Percentiles rank a stretch among this genome's conserved stretches.
These are phyloP conservation scores for Acholoe squamosa DNA, from an alignment of 2,888 invertebrate species.

Conservation along the genomic window DNA sequence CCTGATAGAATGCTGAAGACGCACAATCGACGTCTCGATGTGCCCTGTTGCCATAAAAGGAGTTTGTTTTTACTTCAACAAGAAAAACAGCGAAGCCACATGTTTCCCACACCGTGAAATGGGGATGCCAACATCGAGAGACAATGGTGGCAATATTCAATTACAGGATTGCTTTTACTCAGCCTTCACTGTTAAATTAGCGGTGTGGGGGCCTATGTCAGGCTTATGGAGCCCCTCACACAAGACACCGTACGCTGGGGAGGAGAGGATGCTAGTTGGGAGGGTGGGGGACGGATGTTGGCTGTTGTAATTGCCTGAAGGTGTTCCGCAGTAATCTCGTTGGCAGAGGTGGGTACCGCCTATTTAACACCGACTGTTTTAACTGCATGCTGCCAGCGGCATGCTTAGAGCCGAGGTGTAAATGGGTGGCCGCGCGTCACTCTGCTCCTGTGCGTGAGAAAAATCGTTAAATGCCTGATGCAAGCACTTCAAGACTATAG, in stretches of 20 bases:
- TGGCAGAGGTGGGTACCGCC: slow-evolving; percentile 42
- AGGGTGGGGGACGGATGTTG: background rate
- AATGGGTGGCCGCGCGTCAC: background rate
- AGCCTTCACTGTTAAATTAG: background rate
- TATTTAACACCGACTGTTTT: slow-evolving; percentile 58
- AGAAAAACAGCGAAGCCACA: no score
- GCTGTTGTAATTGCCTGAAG: slow-evolving; percentile 56
- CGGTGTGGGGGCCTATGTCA: background rate
- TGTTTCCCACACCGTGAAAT: no score
- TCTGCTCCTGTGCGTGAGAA: background rate
- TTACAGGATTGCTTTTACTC: background rate
- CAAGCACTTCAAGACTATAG: no score
- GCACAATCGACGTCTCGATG: no score
- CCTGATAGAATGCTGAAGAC: no score
- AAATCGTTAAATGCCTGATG: background rate
- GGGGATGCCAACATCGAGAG: background rate
- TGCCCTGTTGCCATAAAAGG: no score
- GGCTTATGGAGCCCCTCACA: background rate
- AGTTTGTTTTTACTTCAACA: no score
- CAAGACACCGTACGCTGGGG: background rate
- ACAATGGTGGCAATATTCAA: slow-evolving; percentile 23
- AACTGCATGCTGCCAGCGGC: slow-evolving; percentile 49
- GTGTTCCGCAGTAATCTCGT: slow-evolving; percentile 46
- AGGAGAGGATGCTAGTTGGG: background rate
- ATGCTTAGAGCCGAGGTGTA: slow-evolving; percentile 44